Base-by-base conservation (phyloP, 1,140 invertebrate genomes). In the Philotrypesis tridentata region DNA sequence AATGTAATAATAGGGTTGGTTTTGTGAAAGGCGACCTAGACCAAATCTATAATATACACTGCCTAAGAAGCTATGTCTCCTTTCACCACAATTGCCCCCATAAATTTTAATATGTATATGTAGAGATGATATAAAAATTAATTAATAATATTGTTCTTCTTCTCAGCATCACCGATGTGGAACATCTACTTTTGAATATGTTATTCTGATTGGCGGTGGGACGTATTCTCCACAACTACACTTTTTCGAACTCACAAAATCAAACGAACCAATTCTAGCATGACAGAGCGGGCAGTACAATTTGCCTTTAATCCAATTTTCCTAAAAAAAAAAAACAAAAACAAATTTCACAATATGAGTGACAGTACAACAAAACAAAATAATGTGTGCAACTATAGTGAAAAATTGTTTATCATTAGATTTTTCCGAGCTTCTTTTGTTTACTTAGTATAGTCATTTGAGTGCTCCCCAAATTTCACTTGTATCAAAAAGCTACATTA, bases 261-360 rank as follows among this genome's bases (percentile, higher is more conserved):
- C 90, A 83, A 91, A 91, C 0, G 88, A 89, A 40, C 90, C 90
- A 82, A 90, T 80, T 65, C 89, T 86, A 77, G 83, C 88, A 43
- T 89, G 89, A 74, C 90, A 91, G 61, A 89, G 63, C 2, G 88
- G 89, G 82, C 90, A 91, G 78, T 90, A 81, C 63, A 91, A 82
- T 85, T 88, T 89, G 33, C 89, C 90, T 75, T 90, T 91, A 6
- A 85, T 90, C 90, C 90, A 91, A 74, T 85, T 89, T 85, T 89
- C 87, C 90, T 91, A 68, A 43, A 87, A 87, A 68, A 80, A 84
- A 65, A 79, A 37, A 21, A 81, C 80, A 37, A 9, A 77, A 79
- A n/a, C n/a, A n/a, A n/a, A n/a, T n/a, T n/a, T n/a, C n/a, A n/a
- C n/a, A n/a, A n/a, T n/a, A n/a, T n/a, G n/a, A n/a, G n/a, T n/a